Evolutionary conservation across 2,113 vertebrate species (phyloP), one percentile per base, ranked within the genome.

Genomic region (Toxotes chatareus): DNA sequence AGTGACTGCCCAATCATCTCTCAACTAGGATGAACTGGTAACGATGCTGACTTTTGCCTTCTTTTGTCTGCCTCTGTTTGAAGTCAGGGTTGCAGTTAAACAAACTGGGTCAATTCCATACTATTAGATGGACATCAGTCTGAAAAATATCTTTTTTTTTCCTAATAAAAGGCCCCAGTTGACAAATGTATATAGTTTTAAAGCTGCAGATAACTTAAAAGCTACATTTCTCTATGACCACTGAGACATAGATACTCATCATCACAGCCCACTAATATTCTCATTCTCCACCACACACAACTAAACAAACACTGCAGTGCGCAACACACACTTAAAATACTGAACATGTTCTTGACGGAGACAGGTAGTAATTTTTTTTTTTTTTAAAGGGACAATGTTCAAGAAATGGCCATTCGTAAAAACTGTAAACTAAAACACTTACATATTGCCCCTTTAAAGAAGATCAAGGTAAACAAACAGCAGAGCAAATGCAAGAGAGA

Each of bases 401-500:
- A 27, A 27, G 27, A 27, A 27, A 27, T 27, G 27, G 27, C 27
- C 27, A 27, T 1, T 27, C 27, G 27, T 27, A 27, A 27, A 27
- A 27, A 27, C 27, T 27, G 27, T 27, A 27, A 27, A 27, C 27
- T 27, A 27, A 27, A 27, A 27, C 27, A 27, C 27, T 27, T 27
- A 27, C 27, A 27, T 27, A 27, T 27, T 27, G 27, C 27, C 27
- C 27, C 27, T 27, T 27, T 27, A 27, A 27, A 27, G 72, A 70
- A 88, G 44, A 80, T 73, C 42, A 63, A 55, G 55, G 64, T 59
- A 86, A 89, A 87, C 74, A 87, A 86, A 79, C 61, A 69, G 47
- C 74, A 63, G 38, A 7, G 4, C 44, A 38, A 78, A 65, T 21
- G 71, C 49, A 83, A 53, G 23, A 76, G 36, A 60, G 27, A 53